Evolutionary conservation across 2,797 vertebrate genomes (phyloP), one percentile per base, ranked within the genome.

Genomic region (Psittacula echo): DNA sequence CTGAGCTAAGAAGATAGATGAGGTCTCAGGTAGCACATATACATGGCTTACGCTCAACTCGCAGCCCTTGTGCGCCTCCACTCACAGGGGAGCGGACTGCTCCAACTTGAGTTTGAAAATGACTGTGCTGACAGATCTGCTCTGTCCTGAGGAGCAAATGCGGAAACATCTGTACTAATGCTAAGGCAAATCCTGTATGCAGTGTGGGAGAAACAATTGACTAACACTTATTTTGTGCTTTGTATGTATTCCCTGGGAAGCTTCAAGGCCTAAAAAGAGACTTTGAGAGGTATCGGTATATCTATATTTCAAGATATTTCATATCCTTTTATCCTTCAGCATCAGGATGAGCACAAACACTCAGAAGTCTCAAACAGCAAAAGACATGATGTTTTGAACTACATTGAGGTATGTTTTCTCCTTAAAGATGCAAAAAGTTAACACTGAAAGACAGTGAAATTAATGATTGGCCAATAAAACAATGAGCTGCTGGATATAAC

Each of bases 141-240:
- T 54, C 30, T 48, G 34, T 42, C 24, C 47, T 32, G 27, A 90
- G 77, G 75, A 94, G 10, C 13, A 65, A 92, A 15, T 9, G 11
- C 3, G 45, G 74, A 58, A 32, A 60, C 44, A 53, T 48, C 45
- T 60, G 16, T 75, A 70, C 50, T 53, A 30, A 47, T 71, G 27
- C 20, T 65, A 71, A 64, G 50, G 70, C 74, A 85, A 70, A 60
- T 16, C 51, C 13, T 42, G 84, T 47, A 30, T 83, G 65, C 71
- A 56, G 51, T 4, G 9, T 34, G 14, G 37, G 47, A 66, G 29
- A 95, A 96, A 68, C 29, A 88, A 45, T 13, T 26, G 41, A 72
- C 71, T 90, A 93, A 94, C 39, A 39, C 85, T 79, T 74, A 75
- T 45, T 89, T 95, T 93, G 64, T 87, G 58, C 86, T 93, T 94